Percentiles rank a stretch among this genome's conserved stretches.
Conservation (phyloP, 1,140 invertebrate genomes). For the Drosophila busckii region DNA sequence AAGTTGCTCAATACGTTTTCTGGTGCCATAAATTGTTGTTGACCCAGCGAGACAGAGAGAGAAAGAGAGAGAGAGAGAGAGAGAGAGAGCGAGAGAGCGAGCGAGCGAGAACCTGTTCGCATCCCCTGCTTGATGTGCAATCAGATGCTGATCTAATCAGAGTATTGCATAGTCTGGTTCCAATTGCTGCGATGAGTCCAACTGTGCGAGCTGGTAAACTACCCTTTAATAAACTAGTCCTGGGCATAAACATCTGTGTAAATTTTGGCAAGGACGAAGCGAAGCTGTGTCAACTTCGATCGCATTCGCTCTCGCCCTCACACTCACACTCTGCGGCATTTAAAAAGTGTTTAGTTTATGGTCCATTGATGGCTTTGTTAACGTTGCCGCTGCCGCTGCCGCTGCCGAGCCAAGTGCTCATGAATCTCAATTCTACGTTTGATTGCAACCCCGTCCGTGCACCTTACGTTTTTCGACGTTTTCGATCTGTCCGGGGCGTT, state of each 20-base stretch:
- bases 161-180: constrained; percentile 40
- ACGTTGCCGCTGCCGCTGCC: constrained; percentile 56
- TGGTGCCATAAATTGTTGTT: constrained; percentile 75
- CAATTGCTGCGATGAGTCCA: constrained; percentile 57
- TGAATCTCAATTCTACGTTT: constrained; percentile 37
- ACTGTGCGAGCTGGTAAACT: constrained; percentile 74
- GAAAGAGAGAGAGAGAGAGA: no score
- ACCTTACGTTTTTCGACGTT: constrained; percentile 78
- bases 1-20: constrained; percentile 78
- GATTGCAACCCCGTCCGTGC: constrained; percentile 48
- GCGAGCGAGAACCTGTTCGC: no score
- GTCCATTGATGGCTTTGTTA: constrained; percentile 78
- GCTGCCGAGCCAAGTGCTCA: constrained; percentile 30
- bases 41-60: constrained; percentile 45
- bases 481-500: constrained; percentile 74
- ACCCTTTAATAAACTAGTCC: constrained; percentile 73
- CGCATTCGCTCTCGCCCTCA: constrained; percentile 2
- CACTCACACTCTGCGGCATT: constrained; percentile 45
- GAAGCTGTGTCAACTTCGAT: constrained; percentile 5
- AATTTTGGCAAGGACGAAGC: constrained; percentile 28
- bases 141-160: constrained; percentile 74
- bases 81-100: no score
- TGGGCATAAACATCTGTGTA: constrained; percentile 58
- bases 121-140: no score
- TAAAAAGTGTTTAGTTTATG: constrained; percentile 79